Base-by-base conservation (phyloP, 2,113 vertebrate species). In the Rissa tridactyla region DNA sequence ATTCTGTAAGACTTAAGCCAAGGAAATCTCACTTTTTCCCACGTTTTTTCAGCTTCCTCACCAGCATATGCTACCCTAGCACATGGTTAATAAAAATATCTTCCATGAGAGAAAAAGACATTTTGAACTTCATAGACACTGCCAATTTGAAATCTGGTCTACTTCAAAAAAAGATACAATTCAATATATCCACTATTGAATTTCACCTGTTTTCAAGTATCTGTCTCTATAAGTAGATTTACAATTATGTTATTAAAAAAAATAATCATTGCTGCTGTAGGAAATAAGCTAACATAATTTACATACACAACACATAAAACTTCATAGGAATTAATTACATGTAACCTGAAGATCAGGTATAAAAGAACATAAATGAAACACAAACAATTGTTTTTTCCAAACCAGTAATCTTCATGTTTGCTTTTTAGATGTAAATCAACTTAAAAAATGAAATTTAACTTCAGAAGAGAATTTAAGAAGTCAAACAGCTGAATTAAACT, bases 51-150 rank as follows among this genome's bases (percentile, higher is more conserved):
- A 79, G 61, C 34, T 94, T 85, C 40, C 34, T 82, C 49, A 80
- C 46, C 22, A 94, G n/a, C 93, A 96, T 91, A 94, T 89, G 87
- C 49, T 92, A 44, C 40, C 21, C 40, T 64, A 93, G 49, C 86
- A 88, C 54, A 69, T 16, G 16, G 60, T 73, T 64, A 91, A 72
- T 30, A 88, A 94, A 95, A 94, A 82, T 91, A 88, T n/a, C 72
- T 93, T 79, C 46, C n/a, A 36, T 34, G 38, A 32, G 1, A 94
- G 47, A 79, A 92, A 86, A 84, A 62, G n/a, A 19, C 44, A 66
- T 88, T 93, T 25, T 82, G n/a, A 88, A 85, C 49, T 32, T 64
- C 47, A 70, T 3, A 86, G 57, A 65, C 36, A 71, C 38, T 90
- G 61, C 9, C 66, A 80, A 46, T n/a, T 52, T 60, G 21, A 94